Evolutionary conservation across 2,888 invertebrate genomes (phyloP).

Genomic region (Plebejus argus): DNA sequence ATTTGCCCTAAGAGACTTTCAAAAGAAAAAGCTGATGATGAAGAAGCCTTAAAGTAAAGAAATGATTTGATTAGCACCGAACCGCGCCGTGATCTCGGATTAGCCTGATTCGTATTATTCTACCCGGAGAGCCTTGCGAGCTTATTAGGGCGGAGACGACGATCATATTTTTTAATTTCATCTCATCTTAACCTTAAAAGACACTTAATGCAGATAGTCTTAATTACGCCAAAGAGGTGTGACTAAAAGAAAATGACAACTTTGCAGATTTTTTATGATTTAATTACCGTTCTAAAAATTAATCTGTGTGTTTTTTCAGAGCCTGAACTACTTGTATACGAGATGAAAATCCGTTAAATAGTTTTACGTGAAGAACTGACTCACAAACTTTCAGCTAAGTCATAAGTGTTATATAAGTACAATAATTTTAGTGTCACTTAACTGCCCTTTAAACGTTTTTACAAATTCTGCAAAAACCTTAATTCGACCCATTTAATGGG

Average conservation of each 20-base stretch:
- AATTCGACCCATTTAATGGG: constrained; percentile 7
- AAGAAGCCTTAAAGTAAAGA: not conserved
- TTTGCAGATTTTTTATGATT: too few relatives aligned
- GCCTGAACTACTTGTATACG: too few relatives aligned
- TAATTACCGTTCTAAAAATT: not conserved
- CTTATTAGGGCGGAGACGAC: not conserved
- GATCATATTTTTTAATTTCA: not conserved
- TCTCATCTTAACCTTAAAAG: not conserved
- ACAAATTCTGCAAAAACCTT: not conserved
- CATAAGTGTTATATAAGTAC: too few relatives aligned
- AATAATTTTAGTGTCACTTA: too few relatives aligned
- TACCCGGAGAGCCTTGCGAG: not conserved
- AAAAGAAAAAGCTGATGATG: not conserved
- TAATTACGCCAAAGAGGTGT: not conserved
- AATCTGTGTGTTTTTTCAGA: not conserved
- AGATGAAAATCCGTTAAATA: too few relatives aligned
- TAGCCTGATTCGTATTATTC: constrained; percentile 12
- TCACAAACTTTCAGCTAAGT: too few relatives aligned
- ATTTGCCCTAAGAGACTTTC: too few relatives aligned
- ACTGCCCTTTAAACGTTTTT: not conserved
- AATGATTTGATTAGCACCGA: not conserved
- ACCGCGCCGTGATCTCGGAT: not conserved
- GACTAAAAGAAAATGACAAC: not conserved
- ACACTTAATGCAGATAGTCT: not conserved
- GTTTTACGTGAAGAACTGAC: too few relatives aligned